Base-by-base conservation (phyloP, 2,113 vertebrate genomes). In the Eidolon helvum region DNA sequence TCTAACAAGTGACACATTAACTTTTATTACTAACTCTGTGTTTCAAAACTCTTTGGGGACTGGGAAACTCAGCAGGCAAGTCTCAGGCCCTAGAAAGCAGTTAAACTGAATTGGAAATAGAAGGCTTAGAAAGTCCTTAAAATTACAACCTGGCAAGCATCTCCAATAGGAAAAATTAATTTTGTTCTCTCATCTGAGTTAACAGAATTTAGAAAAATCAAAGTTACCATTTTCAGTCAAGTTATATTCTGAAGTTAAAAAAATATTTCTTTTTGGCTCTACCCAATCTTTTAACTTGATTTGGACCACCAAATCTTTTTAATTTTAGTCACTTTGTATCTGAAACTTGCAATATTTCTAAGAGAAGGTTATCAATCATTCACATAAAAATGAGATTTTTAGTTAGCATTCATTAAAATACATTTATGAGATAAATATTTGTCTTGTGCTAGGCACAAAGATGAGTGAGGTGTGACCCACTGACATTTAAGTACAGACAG, bases 31-130 rank as follows among this genome's bases (percentile, higher is more conserved):
- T 40, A 43, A 94, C 30, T 71, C 33, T 77, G 57, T 96, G 85
- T 79, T 96, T 95, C 82, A 89, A 57, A 89, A 86, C 19, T 85
- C 48, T 92, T 61, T 85, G 55, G 79, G 87, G 92, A 87, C n/a
- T 93, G 38, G 48, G 78, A 89, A 97, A 87, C 12, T 5, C 71
- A 94, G 94, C 40, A 96, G 72, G 63, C 50, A 95, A 87, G 90
- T 93, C n/a, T 93, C 57, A 77, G 68, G 68, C 43, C 63, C 66
- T 96, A 97, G 94, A 97, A 96, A 97, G 82, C 68, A 79, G 77
- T 96, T 95, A 96, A 96, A 90, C 50, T 89, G 75, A 92, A 86
- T 53, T 92, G 38, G 48, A 97, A 92, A 95, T 59, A 85, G 91
- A 95, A 92, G 66, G 26, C 86, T 94, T 86, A 93, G 78, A 88